Conservation (phyloP, 2,888 invertebrate species). For the Coremacera marginata region DNA sequence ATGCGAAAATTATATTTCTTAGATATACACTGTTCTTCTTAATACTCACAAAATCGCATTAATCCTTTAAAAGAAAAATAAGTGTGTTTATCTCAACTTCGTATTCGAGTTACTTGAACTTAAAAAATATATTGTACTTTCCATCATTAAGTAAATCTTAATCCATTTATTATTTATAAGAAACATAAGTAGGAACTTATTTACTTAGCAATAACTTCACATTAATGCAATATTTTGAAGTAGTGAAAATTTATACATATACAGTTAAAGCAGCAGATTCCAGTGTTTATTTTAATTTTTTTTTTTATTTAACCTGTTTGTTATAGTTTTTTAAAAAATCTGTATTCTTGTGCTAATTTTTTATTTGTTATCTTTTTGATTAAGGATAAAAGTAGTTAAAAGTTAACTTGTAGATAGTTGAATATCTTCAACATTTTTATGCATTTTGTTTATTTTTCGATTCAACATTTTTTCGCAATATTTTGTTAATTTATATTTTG, state of each 20-base stretch:
- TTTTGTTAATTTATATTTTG: neutral
- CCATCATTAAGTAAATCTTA: neutral
- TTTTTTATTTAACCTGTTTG: neutral
- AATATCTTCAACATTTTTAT: neutral
- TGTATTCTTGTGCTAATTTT: too few species aligned
- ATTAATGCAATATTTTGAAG: constrained; percentile 14
- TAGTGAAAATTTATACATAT: constrained; percentile 12
- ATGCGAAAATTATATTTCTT: too few species aligned
- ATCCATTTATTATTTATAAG: neutral
- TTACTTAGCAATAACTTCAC: neutral
- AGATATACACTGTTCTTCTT: too few species aligned
- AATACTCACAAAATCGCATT: too few species aligned
- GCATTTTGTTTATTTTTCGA: neutral
- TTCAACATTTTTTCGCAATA: neutral
- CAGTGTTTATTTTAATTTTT: neutral
- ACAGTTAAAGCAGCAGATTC: neutral
- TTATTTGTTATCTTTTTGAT: neutral
- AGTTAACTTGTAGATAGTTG: neutral
- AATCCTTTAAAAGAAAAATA: too few species aligned
- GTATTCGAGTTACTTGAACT: too few species aligned
- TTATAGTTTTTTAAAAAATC: too few species aligned
- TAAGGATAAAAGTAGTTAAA: neutral
- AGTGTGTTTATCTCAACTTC: too few species aligned
- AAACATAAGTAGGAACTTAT: neutral
- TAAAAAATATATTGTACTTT: neutral